phyloP scores from a whole-genome alignment of 2,797 vertebrate genomes.

The Propithecus deckenii region DNA sequence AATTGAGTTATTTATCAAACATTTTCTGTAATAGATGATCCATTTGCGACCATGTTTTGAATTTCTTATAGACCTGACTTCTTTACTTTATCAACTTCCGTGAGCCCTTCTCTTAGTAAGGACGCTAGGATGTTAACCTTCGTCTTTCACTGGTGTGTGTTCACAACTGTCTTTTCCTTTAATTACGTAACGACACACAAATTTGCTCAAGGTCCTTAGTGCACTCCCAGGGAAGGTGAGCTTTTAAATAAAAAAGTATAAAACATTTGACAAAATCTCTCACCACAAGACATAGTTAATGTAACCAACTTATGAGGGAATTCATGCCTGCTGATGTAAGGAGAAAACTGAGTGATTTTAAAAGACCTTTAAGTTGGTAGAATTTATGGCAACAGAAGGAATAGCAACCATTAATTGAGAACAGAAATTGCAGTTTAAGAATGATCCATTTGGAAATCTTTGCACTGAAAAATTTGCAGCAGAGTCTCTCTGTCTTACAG shows the following conservation, averaged over 20 bases:
- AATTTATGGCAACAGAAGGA: not conserved
- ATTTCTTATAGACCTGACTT: not conserved
- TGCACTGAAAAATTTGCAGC: not conserved
- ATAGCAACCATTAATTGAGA: not conserved
- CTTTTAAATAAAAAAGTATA: not conserved
- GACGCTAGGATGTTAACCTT: not conserved
- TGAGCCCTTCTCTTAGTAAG: not conserved
- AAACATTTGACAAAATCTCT: not conserved
- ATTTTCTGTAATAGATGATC: not conserved
- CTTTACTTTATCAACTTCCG: not conserved
- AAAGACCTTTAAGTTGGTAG: not conserved
- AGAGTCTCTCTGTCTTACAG: not conserved
- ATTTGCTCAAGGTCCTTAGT: not conserved
- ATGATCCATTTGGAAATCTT: not conserved
- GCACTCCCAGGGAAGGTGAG: not conserved
- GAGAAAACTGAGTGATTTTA: not conserved
- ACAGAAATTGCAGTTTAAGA: not conserved
- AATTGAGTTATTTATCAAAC: not conserved
- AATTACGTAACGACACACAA: not conserved
- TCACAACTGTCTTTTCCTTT: not conserved
- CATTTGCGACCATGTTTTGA: not conserved
- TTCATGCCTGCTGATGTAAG: not conserved
- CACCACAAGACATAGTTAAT: not conserved
- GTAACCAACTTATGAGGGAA: not conserved
- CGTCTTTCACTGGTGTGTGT: not conserved